Base-by-base conservation (phyloP, 2,797 vertebrate genomes). In the Ceyx erithaca region DNA sequence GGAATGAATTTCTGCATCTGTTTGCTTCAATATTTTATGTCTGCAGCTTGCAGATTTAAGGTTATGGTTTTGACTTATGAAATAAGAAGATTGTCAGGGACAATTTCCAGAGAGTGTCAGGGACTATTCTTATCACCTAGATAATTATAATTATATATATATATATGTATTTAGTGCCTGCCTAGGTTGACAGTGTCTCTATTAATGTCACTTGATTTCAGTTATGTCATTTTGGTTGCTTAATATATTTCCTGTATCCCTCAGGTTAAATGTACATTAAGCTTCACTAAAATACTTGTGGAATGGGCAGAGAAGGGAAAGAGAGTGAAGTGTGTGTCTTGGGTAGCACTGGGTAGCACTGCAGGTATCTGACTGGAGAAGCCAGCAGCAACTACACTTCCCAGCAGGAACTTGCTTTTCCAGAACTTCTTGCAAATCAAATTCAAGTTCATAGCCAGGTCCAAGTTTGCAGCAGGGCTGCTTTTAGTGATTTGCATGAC, bases 221-320 rank as follows among this genome's bases (percentile, higher is more conserved):
- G 69, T 37, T 69, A 31, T 12, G 70, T 40, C 21, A 79, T 86
- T 95, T 46, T 49, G 64, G 63, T 92, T 92, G 77, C 85, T 92
- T 84, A 89, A 85, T 40, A 28, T 1, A 21, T 40, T 48, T 72
- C 31, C 40, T 41, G 31, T 0, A 0, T 85, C 66, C 89, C 91
- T 22, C 49, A 59, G 82, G 89, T 87, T 52, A 72, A 69, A 64
- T 21, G 66, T 41, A 48, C n/a, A 8, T 67, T 67, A 54, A 0
- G 0, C 21, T 81, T 85, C 73, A 45, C 58, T 67, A 28, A 59
- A 92, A 69, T 19, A 55, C 2, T 28, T 31, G 45, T 57, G 37
- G 45, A 51, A 70, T 2, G 5, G 20, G 16, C 12, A 43, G 19
- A 51, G 49, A 40, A 49, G 48, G 57, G 18, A 43, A 68, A 89